Evolutionary conservation across 2,113 vertebrate species (phyloP), one percentile per base, ranked within the genome.

Genomic region (Neogobius melanostomus): DNA sequence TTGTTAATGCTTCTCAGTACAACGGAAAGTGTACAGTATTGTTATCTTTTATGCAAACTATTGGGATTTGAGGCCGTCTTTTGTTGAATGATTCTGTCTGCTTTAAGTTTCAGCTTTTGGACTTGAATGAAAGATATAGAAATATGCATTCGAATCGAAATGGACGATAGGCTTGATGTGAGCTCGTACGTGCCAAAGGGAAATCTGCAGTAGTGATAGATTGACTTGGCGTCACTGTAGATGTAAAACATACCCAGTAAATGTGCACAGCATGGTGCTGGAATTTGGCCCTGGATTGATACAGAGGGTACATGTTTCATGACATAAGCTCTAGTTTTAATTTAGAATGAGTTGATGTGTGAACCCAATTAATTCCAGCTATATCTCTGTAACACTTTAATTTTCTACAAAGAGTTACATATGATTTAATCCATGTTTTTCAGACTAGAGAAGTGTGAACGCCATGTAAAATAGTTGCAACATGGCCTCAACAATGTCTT

Each of bases 11-110:
- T 14, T 53, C 6, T 46, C 11, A 62, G 47, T 43, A 15, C 53
- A 12, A 57, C 12, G 36, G 21, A 52, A 66, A 47, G 59, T 14
- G 16, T 36, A n/a, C n/a, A n/a, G n/a, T n/a, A 67, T 53, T 67
- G 7, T 46, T 47, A 11, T 54, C 57, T 17, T 48, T 14, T 62
- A 49, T 16, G 15, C n/a, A 16, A 44, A 74, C 47, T 10, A n/a
- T 12, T 14, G 8, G 43, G n/a, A 68, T 49, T 69, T 16, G 15
- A 59, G 62, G 51, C 63, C 47, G 28, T 42, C 17, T 50, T 28
- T 43, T 75, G 21, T 15, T 42, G 49, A 36, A 64, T 47, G 10
- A 28, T 59, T 60, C 57, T 12, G 57, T n/a, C 15, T 56, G 16
- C 36, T 62, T 47, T 53, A n/a, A 61, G 43, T 54, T 3, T 52